Evolutionary conservation across 2,113 vertebrate genomes (phyloP).

Genomic region (Cervus canadensis): DNA sequence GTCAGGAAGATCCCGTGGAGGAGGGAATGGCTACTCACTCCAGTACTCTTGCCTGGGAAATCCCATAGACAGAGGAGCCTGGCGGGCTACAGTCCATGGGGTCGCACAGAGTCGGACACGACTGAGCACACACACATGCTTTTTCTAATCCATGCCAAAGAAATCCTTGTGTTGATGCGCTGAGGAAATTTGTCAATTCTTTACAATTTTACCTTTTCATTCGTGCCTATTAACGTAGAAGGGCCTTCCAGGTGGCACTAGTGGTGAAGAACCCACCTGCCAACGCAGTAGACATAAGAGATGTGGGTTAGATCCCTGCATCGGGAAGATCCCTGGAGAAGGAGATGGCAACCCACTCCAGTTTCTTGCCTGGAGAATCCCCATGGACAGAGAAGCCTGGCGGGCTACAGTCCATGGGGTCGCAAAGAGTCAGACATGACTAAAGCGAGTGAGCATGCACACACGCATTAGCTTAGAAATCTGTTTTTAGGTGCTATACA

Average conservation of each 20-base stretch:
- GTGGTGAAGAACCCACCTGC: background rate
- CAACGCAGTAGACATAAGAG: background rate
- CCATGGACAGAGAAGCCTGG: background rate
- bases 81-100: background rate
- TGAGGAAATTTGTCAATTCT: background rate
- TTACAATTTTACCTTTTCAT: background rate
- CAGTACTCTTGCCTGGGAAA: background rate
- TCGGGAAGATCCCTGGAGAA: background rate
- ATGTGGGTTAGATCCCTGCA: background rate
- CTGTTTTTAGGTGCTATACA: background rate
- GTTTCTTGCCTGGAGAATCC: background rate
- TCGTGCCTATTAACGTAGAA: background rate
- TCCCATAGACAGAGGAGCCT: accelerated
- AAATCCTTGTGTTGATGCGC: background rate
- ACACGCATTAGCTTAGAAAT: background rate
- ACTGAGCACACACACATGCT: accelerated
- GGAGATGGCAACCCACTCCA: background rate
- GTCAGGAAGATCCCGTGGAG: background rate
- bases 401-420: background rate
- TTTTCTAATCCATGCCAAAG: background rate
- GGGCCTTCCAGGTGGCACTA: background rate
- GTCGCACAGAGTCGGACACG: accelerated
- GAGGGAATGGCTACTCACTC: background rate
- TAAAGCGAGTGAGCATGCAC: background rate
- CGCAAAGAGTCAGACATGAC: background rate